phyloP scores from a whole-genome alignment of 2,888 invertebrate species.

The Caenorhabditis sp. region DNA sequence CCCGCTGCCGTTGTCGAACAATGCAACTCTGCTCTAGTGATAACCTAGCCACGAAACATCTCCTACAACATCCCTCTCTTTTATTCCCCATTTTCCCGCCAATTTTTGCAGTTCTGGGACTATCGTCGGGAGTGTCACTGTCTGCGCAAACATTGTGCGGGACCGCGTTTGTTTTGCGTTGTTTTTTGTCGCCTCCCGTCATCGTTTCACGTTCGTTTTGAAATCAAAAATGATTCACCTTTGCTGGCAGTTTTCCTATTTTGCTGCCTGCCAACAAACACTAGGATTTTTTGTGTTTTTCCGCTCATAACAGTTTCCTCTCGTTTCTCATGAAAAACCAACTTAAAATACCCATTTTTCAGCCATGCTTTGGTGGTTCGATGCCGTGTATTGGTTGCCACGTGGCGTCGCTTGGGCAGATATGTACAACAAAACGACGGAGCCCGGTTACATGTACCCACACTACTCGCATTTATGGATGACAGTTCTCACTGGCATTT shows the following conservation, averaged over 20 bases:
- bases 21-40: constrained; percentile 65
- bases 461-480: constrained; percentile 73
- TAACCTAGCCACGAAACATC: constrained; percentile 40
- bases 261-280: constrained; percentile 21
- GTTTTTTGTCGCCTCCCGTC: constrained; percentile 24
- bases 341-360: constrained; percentile 21
- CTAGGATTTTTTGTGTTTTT: constrained; percentile 15
- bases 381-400: constrained; percentile 80
- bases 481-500: constrained; percentile 69
- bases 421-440: constrained; percentile 68
- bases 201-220: constrained; percentile 30
- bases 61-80: constrained; percentile 29
- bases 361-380: constrained; percentile 71
- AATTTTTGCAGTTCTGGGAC: constrained; percentile 41
- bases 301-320: neutral
- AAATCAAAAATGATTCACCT: constrained; percentile 43
- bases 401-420: constrained; percentile 78
- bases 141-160: constrained; percentile 35
- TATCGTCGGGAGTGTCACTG: constrained; percentile 1
- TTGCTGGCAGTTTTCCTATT: constrained; percentile 13
- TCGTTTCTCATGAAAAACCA: neutral
- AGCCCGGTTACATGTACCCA: constrained; percentile 71
- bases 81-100: constrained; percentile 32
- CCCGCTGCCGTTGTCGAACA: constrained; percentile 32
- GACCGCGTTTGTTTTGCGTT: constrained; percentile 33